Base-by-base conservation (phyloP, 2,888 invertebrate species). In the Acanthosoma haemorrhoidale region DNA sequence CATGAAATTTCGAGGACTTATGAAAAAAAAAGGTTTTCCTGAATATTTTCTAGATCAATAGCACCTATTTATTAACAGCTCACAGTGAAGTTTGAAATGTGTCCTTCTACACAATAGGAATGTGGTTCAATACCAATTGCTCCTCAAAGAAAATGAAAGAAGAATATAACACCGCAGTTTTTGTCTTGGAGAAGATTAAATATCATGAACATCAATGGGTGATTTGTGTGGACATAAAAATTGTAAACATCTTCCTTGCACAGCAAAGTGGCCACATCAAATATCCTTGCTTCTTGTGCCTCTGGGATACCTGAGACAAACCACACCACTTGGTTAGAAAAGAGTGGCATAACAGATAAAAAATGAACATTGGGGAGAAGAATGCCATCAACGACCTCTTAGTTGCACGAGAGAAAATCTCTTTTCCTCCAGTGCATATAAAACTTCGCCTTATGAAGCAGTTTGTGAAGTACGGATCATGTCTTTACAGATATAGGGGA, bases 11-110 rank as follows among this genome's bases (percentile, higher is more conserved):
- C n/a, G n/a, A n/a, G n/a, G n/a, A n/a, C n/a, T n/a, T n/a, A n/a
- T 71, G 68, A 39, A 36, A 21, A 16, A 29, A 39, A 66, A 69
- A 16, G 58, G 70, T 13, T 69, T 70, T 15, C 31, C 21, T 58
- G 21, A 72, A 29, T 71, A 73, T 63, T 51, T 43, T 36, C 60
- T 72, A 29, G 60, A 72, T 34, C 74, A 78, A 34, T 77, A 76
- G 76, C 61, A 76, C 34, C 69, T 77, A 8, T 77, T 78, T 67
- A 76, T 77, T 63, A 77, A n/a, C n/a, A n/a, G n/a, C n/a, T n/a
- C n/a, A n/a, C n/a, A n/a, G n/a, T n/a, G n/a, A n/a, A n/a, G n/a
- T n/a, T n/a, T n/a, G n/a, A n/a, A n/a, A n/a, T n/a, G n/a, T n/a
- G n/a, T n/a, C n/a, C n/a, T n/a, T n/a, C n/a, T n/a, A n/a, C n/a